phyloP scores from a whole-genome alignment of 2,888 invertebrate genomes.

The Cacoxenus indagator region DNA sequence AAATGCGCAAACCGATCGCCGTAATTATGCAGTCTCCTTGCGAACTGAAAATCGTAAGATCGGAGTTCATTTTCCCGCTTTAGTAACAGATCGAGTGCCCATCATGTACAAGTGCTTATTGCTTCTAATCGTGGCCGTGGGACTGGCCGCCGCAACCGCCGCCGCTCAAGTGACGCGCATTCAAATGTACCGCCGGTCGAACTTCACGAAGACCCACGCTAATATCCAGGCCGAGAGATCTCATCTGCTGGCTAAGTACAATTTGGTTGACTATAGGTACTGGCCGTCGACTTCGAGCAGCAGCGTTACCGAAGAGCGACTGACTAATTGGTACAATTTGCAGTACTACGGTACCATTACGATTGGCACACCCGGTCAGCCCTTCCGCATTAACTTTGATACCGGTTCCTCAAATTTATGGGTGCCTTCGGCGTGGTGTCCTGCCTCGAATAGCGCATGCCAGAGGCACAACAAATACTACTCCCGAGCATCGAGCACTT shows the following conservation, averaged over 20 bases:
- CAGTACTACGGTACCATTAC: slow-evolving; percentile 95
- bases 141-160: background rate
- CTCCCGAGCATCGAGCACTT: slow-evolving; percentile 83
- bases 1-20: too few species aligned
- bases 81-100: too few species aligned
- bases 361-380: slow-evolving; percentile 92
- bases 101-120: too few species aligned
- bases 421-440: slow-evolving; percentile 97
- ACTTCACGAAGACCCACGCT: background rate
- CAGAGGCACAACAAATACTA: slow-evolving; percentile 96
- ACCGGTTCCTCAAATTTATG: slow-evolving; percentile 98
- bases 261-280: background rate
- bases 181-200: background rate
- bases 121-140: background rate
- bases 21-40: too few species aligned
- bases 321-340: slow-evolving; percentile 92
- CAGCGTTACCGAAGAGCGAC: slow-evolving; percentile 46
- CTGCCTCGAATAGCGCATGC: slow-evolving; percentile 91
- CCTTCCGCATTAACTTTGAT: slow-evolving; percentile 95
- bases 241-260: background rate
- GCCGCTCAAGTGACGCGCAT: background rate
- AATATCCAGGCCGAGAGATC: background rate
- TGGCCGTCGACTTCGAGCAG: slow-evolving; percentile 58
- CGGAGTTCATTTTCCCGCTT: too few species aligned
- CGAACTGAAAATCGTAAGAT: too few species aligned